phyloP scores from a whole-genome alignment of 2,888 invertebrate species.

The Sialis lutaria region DNA sequence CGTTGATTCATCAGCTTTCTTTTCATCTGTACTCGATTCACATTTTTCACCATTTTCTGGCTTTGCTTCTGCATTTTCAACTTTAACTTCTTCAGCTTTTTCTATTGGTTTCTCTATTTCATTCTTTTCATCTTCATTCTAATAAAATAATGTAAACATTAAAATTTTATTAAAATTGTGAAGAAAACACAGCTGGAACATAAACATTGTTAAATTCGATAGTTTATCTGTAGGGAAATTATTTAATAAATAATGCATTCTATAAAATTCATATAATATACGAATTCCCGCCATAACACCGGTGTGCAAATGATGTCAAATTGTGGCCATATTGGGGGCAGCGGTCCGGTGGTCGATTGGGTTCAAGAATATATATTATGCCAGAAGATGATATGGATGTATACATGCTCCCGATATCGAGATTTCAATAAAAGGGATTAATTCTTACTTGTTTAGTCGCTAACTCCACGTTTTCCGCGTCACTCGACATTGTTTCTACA shows the following conservation, averaged over 20 bases:
- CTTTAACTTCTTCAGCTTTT: conserved; percentile 13
- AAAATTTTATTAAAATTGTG: neutral
- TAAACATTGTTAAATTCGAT: conserved; percentile 7
- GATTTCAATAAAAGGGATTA: neutral
- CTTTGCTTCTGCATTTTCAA: conserved; percentile 13
- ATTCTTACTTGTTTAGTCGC: conserved; percentile 1
- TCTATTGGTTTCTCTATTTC: conserved; percentile 12
- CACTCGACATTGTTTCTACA: neutral
- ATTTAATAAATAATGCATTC: neutral
- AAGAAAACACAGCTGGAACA: conserved; percentile 10
- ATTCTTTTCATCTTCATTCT: conserved; percentile 11
- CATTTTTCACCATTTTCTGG: conserved; percentile 10
- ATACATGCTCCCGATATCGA: neutral
- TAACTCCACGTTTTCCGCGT: neutral
- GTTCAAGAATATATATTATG: neutral
- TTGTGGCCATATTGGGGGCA: no score
- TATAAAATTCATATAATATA: neutral
- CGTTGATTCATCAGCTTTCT: conserved; percentile 15
- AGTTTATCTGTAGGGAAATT: neutral
- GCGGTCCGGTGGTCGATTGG: neutral
- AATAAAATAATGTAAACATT: neutral
- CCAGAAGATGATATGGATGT: neutral
- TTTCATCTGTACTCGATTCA: conserved; percentile 12
- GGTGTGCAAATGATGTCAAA: neutral
- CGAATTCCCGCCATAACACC: neutral